A percentile compares a stretch with the other conserved stretches of the same genome.
Evolutionary conservation across 1,140 invertebrate species (phyloP).

Genomic region (Heliothis virescens): DNA sequence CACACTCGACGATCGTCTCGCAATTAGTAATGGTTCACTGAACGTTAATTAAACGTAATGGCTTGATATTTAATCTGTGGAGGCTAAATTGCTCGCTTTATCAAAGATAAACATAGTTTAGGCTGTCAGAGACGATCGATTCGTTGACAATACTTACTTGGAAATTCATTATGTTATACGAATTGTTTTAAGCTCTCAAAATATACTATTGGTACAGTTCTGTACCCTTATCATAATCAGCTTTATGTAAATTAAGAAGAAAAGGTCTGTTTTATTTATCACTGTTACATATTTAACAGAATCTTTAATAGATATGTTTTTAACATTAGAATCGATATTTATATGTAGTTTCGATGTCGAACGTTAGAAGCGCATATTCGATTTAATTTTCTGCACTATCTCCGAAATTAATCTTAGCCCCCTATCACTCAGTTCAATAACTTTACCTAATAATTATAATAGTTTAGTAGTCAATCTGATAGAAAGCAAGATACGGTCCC

Average conservation of each 20-base stretch:
- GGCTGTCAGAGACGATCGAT: slow-evolving; percentile 52
- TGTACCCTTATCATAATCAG: no score
- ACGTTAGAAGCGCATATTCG: no score
- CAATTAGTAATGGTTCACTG: slow-evolving; percentile 65
- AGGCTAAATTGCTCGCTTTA: slow-evolving; percentile 63
- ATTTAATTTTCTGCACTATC: not conserved
- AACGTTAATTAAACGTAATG: slow-evolving; percentile 67
- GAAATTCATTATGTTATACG: not conserved
- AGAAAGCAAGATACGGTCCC: not conserved
- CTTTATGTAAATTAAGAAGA: no score
- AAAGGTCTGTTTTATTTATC: no score
- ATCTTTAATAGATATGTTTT: no score
- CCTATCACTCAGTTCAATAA: not conserved
- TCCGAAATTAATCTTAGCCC: not conserved
- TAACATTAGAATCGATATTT: no score
- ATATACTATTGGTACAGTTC: no score
- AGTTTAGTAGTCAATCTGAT: not conserved
- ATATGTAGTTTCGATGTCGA: no score
- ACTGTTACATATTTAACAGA: no score
- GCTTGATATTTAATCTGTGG: slow-evolving; percentile 65
- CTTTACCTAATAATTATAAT: not conserved
- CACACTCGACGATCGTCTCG: slow-evolving; percentile 26
- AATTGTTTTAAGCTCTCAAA: not conserved
- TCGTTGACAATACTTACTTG: slow-evolving; percentile 14
- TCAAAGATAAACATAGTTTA: slow-evolving; percentile 57